phyloP scores from a whole-genome alignment of 1,140 invertebrate genomes.

The Aphelinus certus region DNA sequence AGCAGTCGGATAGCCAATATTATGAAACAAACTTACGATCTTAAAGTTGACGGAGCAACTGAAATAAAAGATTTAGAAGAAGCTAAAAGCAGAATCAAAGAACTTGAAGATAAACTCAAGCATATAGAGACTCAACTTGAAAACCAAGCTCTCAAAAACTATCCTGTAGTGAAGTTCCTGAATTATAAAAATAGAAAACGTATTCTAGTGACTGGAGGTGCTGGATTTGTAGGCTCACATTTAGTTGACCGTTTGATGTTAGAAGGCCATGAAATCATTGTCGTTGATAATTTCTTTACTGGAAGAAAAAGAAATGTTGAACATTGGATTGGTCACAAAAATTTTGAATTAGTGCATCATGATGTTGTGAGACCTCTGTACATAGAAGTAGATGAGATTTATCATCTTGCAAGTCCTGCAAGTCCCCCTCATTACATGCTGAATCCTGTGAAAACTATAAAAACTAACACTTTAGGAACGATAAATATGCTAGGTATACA shows the following conservation, averaged over 20 bases:
- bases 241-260: constrained; percentile 95
- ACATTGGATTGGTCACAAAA: constrained; percentile 98
- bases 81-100: constrained; percentile 71
- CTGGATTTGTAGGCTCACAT: constrained; percentile 99
- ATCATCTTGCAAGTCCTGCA: constrained; percentile 98
- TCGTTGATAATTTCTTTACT: constrained; percentile 98
- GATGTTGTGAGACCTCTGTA: constrained; percentile 98
- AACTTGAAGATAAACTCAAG: constrained; percentile 77
- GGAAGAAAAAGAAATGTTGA: constrained; percentile 96
- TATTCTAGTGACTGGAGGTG: constrained; percentile 95
- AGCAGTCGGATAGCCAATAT: constrained; percentile 39
- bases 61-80: constrained; percentile 69
- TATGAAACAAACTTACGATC: constrained; percentile 33
- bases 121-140: constrained; percentile 70
- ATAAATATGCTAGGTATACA: constrained; percentile 95
- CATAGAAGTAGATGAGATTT: constrained; percentile 99
- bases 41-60: constrained; percentile 44
- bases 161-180: constrained; percentile 89
- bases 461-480: constrained; percentile 99
- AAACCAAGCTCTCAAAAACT: constrained; percentile 79
- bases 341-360: constrained; percentile 99
- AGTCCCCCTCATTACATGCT: constrained; percentile 99
- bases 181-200: constrained; percentile 91
- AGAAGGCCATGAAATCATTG: constrained; percentile 97
- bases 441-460: constrained; percentile 99